Conservation (phyloP, 2,888 invertebrate species). For the Lissocephala sabroskyi region DNA sequence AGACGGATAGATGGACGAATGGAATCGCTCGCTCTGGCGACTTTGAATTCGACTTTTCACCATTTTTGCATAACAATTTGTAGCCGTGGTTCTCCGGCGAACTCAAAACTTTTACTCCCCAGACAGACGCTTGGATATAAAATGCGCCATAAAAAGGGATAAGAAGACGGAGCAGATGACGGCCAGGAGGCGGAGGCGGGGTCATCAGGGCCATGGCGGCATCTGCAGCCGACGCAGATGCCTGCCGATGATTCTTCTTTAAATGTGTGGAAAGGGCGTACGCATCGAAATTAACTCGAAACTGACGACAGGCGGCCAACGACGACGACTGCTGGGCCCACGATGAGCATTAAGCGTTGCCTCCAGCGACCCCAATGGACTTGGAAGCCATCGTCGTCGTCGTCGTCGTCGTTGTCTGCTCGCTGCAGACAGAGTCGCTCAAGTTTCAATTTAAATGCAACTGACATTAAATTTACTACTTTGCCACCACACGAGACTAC, state of each 20-base stretch:
- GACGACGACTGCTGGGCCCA: conserved; percentile 1
- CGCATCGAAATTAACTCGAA: conserved; percentile 54
- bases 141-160: conserved; percentile 24
- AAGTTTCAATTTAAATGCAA: conserved; percentile 63
- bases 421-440: conserved; percentile 20
- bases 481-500: conserved; percentile 54
- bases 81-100: conserved; percentile 63
- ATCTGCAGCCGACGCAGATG: conserved; percentile 5
- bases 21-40: conserved; percentile 21
- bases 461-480: conserved; percentile 65
- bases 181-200: conserved; percentile 6
- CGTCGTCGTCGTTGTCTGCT: conserved; percentile 1
- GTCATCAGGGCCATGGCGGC: not conserved
- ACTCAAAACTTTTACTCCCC: conserved; percentile 63
- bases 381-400: not conserved
- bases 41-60: conserved; percentile 62
- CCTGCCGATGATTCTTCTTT: conserved; percentile 11
- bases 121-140: conserved; percentile 58
- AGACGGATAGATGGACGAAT: no score
- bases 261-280: conserved; percentile 41
- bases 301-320: conserved; percentile 47
- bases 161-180: conserved; percentile 28
- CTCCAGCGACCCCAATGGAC: conserved; percentile 2
- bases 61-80: conserved; percentile 66
- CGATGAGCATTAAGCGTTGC: not conserved